Base-by-base conservation (phyloP, 2,113 vertebrate genomes). In the Lepus americanus region DNA sequence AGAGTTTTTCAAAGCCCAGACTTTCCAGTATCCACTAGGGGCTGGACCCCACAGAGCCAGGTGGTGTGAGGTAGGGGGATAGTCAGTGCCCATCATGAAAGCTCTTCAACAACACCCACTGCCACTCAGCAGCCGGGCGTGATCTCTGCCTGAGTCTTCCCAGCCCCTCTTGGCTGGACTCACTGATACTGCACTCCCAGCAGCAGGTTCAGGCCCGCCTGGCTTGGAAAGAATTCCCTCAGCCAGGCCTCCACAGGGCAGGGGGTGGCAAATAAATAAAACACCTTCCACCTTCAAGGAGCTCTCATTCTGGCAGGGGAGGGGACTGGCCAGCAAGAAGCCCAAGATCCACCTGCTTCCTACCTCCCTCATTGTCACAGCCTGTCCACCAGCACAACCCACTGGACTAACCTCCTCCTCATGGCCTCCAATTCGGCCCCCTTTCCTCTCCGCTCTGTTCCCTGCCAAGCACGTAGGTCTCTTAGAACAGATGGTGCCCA, bases 121-220 rank as follows among this genome's bases (percentile, higher is more conserved):
- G 6, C 55, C 67, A 5, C 66, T 92, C 63, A 8, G 33, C 29
- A 51, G 73, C 66, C 4, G 5, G 36, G 33, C 49, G 66, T 66
- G 66, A 74, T 33, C 64, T 72, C 86, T 79, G 63, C 72, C 82
- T 73, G 31, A 33, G 33, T 16, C 59, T 59, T 87, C 74, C 39
- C 61, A 13, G 10, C 6, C 16, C 51, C 85, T 92, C 22, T 55
- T 92, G 95, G 95, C 95, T 90, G 89, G 94, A 33, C 49, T 87
- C 81, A 73, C 69, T 84, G 93, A 92, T 85, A 92, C 94, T 70
- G 29, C 51, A n/a, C 44, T 89, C 36, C 44, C 9, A 31, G 90
- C 9, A 25, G 87, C 88, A 96, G 88, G 90, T 69, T 90, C 84
- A n/a, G 80, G 77, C 95, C 67, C 85, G 67, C 77, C 90, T 0